A percentile compares a stretch with the other conserved stretches of the same genome.
phyloP scores from a whole-genome alignment of 2,797 vertebrate genomes.

The Poeciliopsis gracilis region DNA sequence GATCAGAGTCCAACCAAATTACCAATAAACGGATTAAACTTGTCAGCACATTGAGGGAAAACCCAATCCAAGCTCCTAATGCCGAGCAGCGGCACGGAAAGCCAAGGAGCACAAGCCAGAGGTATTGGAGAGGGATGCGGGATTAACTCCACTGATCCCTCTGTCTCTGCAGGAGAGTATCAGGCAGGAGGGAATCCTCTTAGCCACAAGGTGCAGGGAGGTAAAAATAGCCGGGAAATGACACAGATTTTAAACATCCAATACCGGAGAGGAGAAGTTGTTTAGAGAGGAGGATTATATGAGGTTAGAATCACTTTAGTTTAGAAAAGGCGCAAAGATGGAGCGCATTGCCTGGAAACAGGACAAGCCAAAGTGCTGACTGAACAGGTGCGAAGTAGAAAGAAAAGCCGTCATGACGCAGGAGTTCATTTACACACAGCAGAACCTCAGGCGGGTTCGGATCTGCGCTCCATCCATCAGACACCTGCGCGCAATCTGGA shows the following conservation, averaged over 20 bases:
- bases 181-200: conserved; percentile 55
- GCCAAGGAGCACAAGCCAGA: conserved; percentile 19
- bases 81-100: conserved; percentile 19
- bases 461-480: conserved; percentile 30
- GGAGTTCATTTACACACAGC: neutral
- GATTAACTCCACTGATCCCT: conserved; percentile 66
- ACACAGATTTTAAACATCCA: conserved; percentile 39
- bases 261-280: neutral
- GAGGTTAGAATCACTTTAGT: neutral
- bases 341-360: neutral
- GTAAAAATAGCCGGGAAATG: conserved; percentile 54
- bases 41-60: conserved; percentile 50
- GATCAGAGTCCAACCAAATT: conserved; percentile 29
- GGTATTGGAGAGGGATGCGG: conserved; percentile 34
- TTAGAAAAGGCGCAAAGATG: neutral
- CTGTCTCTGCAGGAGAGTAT: conserved; percentile 32
- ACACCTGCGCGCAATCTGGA: conserved; percentile 51
- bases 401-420: neutral
- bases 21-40: conserved; percentile 48
- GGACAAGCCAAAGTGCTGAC: neutral
- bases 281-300: neutral
- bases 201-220: conserved; percentile 51
- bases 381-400: neutral
- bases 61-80: conserved; percentile 23
- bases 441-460: neutral